A percentile compares a stretch with the other conserved stretches of the same genome.
Conservation (phyloP, 2,888 invertebrate species). For the Hydropsyche betteni region DNA sequence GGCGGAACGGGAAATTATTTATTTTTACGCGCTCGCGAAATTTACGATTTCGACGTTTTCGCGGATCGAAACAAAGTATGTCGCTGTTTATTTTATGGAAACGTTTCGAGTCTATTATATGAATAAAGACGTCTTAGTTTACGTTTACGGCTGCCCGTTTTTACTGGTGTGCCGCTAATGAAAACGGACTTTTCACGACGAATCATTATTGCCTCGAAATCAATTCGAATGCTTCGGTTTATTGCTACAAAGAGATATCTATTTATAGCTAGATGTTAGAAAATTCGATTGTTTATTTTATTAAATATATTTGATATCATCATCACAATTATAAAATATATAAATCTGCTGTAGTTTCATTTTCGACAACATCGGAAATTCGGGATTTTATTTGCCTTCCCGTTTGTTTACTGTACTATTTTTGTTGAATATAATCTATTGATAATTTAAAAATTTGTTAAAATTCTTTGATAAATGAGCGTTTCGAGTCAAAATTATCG, state of each 20-base stretch:
- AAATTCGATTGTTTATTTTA: no score
- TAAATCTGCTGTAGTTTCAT: no score
- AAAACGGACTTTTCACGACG: slow-evolving; percentile 29
- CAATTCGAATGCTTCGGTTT: neutral
- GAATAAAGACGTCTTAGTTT: slow-evolving; percentile 29
- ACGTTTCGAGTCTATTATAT: slow-evolving; percentile 23
- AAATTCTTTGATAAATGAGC: no score
- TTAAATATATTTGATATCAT: no score
- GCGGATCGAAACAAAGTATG: slow-evolving; percentile 32
- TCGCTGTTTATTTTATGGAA: slow-evolving; percentile 29
- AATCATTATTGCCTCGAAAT: slow-evolving; percentile 12
- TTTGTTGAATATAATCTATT: no score
- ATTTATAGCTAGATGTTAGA: no score
- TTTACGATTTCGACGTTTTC: slow-evolving; percentile 31
- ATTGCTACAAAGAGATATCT: neutral
- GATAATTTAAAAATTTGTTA: no score
- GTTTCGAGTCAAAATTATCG: no score
- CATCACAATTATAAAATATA: no score
- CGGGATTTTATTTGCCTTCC: no score
- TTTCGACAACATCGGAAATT: no score
- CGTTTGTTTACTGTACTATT: no score
- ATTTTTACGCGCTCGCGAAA: slow-evolving; percentile 18
- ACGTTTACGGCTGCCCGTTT: slow-evolving; percentile 6
- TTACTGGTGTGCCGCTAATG: slow-evolving; percentile 14
- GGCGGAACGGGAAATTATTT: slow-evolving; percentile 27